Evolutionary conservation across 2,888 invertebrate species (phyloP).

Genomic region (Drosophila pegasa): DNA sequence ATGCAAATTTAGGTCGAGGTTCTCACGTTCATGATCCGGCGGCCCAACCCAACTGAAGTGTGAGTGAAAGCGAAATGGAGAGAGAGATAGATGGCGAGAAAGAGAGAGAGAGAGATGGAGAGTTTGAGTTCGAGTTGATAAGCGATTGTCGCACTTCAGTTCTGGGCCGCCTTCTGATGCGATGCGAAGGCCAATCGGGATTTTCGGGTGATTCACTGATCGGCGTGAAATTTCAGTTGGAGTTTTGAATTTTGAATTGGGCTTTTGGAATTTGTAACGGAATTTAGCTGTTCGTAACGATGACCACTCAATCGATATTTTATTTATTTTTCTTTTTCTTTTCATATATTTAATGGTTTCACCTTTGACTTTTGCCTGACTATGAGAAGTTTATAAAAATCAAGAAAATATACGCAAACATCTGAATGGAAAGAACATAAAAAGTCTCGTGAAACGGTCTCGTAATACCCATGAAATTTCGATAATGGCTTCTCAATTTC

Average conservation of each 20-base stretch:
- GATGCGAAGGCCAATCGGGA: conserved; percentile 50
- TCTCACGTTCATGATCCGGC: conserved; percentile 42
- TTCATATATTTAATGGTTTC: conserved; percentile 53
- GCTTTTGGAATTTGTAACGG: conserved; percentile 20
- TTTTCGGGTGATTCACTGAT: conserved; percentile 9
- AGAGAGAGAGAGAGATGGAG: conserved; percentile 5
- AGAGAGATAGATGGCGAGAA: no score
- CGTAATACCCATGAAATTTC: conserved; percentile 81
- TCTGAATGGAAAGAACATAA: conserved; percentile 32
- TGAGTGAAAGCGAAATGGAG: conserved; percentile 6
- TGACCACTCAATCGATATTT: conserved; percentile 85
- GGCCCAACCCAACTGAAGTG: conserved; percentile 54
- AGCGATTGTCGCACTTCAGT: conserved; percentile 46
- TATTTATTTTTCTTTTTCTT: no score
- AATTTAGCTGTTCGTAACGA: conserved; percentile 75
- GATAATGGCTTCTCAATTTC: conserved; percentile 78
- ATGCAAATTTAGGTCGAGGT: conserved; percentile 72
- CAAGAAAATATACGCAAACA: conserved; percentile 24
- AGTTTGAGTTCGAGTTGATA: conserved; percentile 16
- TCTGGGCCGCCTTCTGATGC: conserved; percentile 35
- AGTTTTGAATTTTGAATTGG: conserved; percentile 1
- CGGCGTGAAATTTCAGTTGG: neutral
- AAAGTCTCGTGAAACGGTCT: conserved; percentile 50
- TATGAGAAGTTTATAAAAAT: conserved; percentile 48
- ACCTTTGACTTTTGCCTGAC: conserved; percentile 44